Evolutionary conservation across 2,888 invertebrate species (phyloP).

Genomic region (Drosophila cyrtoloma): DNA sequence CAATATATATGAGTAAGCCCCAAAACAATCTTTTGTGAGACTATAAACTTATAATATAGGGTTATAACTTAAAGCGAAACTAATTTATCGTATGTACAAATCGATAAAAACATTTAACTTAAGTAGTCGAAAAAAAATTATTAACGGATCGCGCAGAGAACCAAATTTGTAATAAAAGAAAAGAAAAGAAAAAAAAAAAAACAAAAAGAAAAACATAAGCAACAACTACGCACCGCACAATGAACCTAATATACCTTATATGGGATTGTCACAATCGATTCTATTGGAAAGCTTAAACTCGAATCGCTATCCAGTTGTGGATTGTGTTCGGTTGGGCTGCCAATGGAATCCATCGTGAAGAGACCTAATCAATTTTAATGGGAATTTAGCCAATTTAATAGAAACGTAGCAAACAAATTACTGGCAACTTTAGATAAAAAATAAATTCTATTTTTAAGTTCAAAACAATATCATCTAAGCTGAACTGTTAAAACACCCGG

Average conservation of each 20-base stretch:
- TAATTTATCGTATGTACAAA: constrained; percentile 73
- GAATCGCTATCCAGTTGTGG: background rate
- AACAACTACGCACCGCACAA: constrained; percentile 74
- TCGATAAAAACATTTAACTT: constrained; percentile 67
- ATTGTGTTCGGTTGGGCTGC: constrained; percentile 11
- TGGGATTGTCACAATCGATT: constrained; percentile 28
- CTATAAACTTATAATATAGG: constrained; percentile 71
- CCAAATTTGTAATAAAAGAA: constrained; percentile 70
- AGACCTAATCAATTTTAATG: constrained; percentile 41
- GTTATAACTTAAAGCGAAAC: constrained; percentile 52
- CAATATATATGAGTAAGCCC: constrained; percentile 53
- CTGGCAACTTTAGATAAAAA: constrained; percentile 60
- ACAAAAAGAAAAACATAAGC: constrained; percentile 30
- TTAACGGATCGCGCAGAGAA: constrained; percentile 64
- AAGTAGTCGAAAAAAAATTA: constrained; percentile 62
- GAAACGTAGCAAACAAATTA: constrained; percentile 50
- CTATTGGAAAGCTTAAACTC: constrained; percentile 15
- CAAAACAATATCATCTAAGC: constrained; percentile 52
- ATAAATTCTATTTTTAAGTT: constrained; percentile 48
- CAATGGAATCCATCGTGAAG: constrained; percentile 39
- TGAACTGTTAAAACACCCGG: constrained; percentile 42
- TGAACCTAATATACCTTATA: constrained; percentile 49
- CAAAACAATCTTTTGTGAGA: constrained; percentile 78
- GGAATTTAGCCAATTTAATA: constrained; percentile 77
- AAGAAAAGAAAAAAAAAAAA: background rate